Base-by-base conservation (phyloP, 2,888 invertebrate genomes). In the Ormyrus pomaceus region DNA sequence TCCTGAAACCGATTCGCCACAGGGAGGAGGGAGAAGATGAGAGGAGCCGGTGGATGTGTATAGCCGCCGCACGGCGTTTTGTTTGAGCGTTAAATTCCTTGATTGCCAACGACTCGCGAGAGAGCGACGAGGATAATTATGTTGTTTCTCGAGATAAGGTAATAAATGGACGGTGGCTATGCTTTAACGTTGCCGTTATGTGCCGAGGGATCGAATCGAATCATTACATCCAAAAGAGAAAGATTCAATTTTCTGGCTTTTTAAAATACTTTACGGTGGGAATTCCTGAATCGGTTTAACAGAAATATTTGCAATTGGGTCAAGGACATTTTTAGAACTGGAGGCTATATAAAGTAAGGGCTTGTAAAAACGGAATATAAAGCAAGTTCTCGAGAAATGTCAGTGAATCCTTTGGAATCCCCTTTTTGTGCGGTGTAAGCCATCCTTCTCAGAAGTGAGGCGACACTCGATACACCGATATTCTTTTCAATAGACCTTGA, bases 321-420 rank as follows among this genome's bases (percentile, higher is more conserved):
- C 19, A 19, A 19, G 19, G 19, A 1, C 19, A 19, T 19, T 19
- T 19, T 19, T 19, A 19, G 19, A 19, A 19, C 19, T 19, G 19
- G 9, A 53, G 13, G 11, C 64, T 19, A 48, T 45, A 50, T 13
- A 9, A 8, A 4, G 55, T 55, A 59, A 68, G 74, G 1, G 19
- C 19, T 19, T 19, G 19, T 51, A 59, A 68, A 70, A 46, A 71
- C 58, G 4, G n/a, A 46, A 64, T 6, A 51, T 48, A 53, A 59
- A 51, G 55, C 64, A 53, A 65, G 74, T 70, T 79, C 71, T 48
- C 10, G 59, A 74, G 62, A 71, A 72, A 76, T 56, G 71, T 51
- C 55, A 76, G 80, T 76, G 75, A 80, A 80, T 80, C 80, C 80
- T 76, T 80, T 76, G 75, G 76, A 80, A 80, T 80, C 68, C 76